Conservation (phyloP, 1,140 invertebrate genomes). For the Trialeurodes vaporariorum region DNA sequence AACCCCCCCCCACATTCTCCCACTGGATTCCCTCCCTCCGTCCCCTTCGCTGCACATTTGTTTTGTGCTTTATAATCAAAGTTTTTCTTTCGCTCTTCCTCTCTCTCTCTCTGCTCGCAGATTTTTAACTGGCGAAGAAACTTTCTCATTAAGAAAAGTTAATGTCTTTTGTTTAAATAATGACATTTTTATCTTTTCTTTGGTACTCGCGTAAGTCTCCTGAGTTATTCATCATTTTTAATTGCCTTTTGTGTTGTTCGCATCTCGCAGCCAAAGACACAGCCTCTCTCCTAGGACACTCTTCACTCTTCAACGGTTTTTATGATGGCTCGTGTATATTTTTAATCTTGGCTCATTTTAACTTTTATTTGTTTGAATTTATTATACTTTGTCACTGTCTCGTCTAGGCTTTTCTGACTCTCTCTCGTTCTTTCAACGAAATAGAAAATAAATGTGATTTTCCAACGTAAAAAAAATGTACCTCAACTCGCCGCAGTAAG, state of each 20-base stretch:
- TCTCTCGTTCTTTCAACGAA: too few relatives aligned
- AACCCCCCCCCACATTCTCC: background rate
- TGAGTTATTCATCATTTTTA: background rate
- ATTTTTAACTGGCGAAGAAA: background rate
- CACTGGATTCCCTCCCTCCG: too few relatives aligned
- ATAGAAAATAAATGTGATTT: too few relatives aligned
- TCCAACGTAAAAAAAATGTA: too few relatives aligned
- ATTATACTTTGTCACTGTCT: background rate
- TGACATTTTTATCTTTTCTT: slow-evolving; percentile 1
- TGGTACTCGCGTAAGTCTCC: background rate
- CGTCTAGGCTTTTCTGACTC: too few relatives aligned
- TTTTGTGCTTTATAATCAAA: background rate
- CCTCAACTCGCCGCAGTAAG: too few relatives aligned
- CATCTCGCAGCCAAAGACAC: background rate
- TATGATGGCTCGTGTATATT: background rate
- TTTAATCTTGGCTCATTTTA: background rate
- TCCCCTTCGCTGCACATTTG: too few relatives aligned
- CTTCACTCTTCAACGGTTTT: background rate
- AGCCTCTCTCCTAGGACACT: background rate
- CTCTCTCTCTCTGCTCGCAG: background rate
- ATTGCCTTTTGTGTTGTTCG: too few relatives aligned
- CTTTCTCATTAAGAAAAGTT: background rate
- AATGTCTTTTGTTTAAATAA: slow-evolving; percentile 1
- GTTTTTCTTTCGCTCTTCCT: background rate
- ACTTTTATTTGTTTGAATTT: background rate